A percentile compares a stretch with the other conserved stretches of the same genome.
These are phyloP conservation scores for Bucco capensis DNA, from an alignment of 2,113 vertebrate species.

Conservation along the genomic window DNA sequence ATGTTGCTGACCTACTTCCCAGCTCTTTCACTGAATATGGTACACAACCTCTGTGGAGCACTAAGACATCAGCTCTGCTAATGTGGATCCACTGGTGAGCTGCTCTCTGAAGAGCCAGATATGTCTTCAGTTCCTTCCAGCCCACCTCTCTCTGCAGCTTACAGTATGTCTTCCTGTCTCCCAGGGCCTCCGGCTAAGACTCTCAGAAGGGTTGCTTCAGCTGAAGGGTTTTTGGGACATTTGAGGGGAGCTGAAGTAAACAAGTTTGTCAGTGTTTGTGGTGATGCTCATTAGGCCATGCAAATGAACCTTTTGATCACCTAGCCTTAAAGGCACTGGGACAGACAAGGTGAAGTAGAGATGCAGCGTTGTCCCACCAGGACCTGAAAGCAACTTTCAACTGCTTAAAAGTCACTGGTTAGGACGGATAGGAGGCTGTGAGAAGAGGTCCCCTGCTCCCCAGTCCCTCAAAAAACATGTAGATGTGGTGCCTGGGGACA, in stretches of 20 bases:
- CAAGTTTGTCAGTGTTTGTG: neutral
- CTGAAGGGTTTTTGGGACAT: neutral
- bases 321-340: neutral
- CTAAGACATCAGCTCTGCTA: neutral
- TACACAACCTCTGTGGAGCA: neutral
- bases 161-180: neutral
- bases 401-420: neutral
- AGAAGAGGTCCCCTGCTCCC: neutral
- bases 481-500: too few relatives aligned
- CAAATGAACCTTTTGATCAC: neutral
- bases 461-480: neutral
- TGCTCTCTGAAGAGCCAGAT: neutral
- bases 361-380: neutral
- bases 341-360: neutral
- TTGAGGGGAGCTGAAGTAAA: neutral
- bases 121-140: neutral
- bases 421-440: neutral
- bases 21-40: neutral
- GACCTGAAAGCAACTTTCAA: neutral
- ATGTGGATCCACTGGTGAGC: neutral
- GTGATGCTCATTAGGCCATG: neutral
- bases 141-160: neutral
- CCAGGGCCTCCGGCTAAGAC: neutral
- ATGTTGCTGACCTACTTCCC: slow-evolving; percentile 36
- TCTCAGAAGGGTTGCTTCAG: neutral